Conservation (phyloP, 1,140 invertebrate species). For the Drosophila kohkoa region DNA sequence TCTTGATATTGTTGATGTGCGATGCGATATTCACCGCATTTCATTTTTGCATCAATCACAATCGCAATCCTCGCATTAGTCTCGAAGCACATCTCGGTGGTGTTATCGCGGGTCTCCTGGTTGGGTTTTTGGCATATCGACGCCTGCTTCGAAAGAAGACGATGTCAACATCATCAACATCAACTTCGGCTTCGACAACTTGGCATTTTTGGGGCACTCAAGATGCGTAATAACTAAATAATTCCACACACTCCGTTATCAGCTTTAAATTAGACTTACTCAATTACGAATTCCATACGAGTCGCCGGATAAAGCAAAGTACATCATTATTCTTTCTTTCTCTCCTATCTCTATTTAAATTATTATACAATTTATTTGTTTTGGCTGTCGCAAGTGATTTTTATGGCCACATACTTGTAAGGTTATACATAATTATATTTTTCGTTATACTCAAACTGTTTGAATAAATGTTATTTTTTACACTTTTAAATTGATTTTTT, state of each 20-base stretch:
- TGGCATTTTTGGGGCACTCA: slow-evolving; percentile 9
- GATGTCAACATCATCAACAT: too few species aligned
- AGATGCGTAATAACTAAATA: slow-evolving; percentile 22
- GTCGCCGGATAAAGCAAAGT: slow-evolving; percentile 10
- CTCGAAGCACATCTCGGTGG: slow-evolving; percentile 93
- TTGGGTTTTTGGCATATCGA: slow-evolving; percentile 91
- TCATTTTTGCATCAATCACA: slow-evolving; percentile 85
- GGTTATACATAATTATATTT: slow-evolving; percentile 20
- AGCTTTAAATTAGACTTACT: slow-evolving; percentile 19
- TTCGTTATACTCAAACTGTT: neutral
- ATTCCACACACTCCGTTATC: slow-evolving; percentile 6
- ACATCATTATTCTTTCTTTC: neutral
- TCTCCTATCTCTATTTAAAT: neutral
- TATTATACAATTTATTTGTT: neutral
- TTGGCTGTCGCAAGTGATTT: slow-evolving; percentile 8
- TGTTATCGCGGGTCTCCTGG: slow-evolving; percentile 90
- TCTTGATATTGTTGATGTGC: slow-evolving; percentile 87
- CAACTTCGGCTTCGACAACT: neutral
- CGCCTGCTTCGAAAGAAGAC: neutral
- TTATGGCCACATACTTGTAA: slow-evolving; percentile 29
- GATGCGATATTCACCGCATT: slow-evolving; percentile 85
- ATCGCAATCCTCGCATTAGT: slow-evolving; percentile 87
- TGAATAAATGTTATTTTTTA: slow-evolving; percentile 22
- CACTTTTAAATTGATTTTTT: slow-evolving; percentile 16
- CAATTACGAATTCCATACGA: slow-evolving; percentile 32